Evolutionary conservation across 1,140 invertebrate species (phyloP).

Genomic region (Platorchestia sp.): DNA sequence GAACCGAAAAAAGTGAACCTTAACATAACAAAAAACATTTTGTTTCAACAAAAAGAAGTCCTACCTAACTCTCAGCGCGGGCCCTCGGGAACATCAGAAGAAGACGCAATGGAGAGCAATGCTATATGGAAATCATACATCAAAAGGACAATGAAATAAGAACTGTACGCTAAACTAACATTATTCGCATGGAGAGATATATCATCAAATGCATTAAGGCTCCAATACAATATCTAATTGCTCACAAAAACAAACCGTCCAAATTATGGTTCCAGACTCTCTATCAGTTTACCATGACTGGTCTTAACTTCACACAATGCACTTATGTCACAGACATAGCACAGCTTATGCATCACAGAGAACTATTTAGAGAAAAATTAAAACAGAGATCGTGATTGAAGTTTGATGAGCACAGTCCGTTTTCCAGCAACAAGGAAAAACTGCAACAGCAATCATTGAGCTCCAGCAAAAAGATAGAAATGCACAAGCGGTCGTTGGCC

Average conservation of each 20-base stretch:
- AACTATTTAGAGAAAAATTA: neutral
- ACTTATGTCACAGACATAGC: neutral
- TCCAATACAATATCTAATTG: neutral
- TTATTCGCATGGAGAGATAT: neutral
- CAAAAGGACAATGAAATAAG: neutral
- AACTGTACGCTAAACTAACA: neutral
- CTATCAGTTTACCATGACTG: neutral
- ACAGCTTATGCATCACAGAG: neutral
- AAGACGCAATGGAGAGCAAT: no score
- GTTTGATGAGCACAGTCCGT: neutral
- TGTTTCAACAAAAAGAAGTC: no score
- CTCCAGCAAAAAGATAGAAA: no score
- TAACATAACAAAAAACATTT: no score
- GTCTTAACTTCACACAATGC: neutral
- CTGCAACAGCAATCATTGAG: neutral
- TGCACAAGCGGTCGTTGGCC: no score
- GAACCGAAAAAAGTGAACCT: no score
- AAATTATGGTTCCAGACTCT: neutral
- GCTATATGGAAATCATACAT: neutral
- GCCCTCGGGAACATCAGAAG: no score
- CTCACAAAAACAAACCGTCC: neutral
- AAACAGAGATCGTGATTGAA: neutral
- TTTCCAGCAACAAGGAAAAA: neutral
- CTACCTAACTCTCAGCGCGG: no score
- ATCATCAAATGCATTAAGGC: neutral